Base-by-base conservation (phyloP, 2,888 invertebrate genomes). In the Philhelius pedissequus region DNA sequence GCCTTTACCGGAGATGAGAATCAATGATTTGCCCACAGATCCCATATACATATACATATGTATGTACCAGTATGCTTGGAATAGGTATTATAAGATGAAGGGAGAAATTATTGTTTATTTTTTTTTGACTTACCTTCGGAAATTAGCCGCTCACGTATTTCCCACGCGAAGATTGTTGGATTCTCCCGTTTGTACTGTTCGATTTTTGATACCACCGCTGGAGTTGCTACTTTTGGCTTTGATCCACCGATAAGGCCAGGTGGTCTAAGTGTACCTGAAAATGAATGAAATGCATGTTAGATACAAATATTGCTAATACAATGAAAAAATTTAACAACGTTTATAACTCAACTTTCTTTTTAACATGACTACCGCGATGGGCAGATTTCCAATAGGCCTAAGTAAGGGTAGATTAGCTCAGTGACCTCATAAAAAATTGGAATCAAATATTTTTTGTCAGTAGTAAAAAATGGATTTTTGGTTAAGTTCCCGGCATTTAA, bases 111-210 rank as follows among this genome's bases (percentile, higher is more conserved):
- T 84, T 76, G 75, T 79, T 62, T 43, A 20, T n/a, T 27, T 27
- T 52, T 52, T 52, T 20, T 18, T 77, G 58, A 11, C 92, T 94
- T 94, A 98, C 98, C 98, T 96, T 99, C 98, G 86, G 97, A 96
- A 89, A 99, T 97, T 86, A 99, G 95, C 91, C 98, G 94, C 92
- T 99, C 99, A 76, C 99, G 94, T 88, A 99, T 99, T 94, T 99
- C 99, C 99, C 99, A 99, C 56, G 99, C 99, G 92, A 99, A 99
- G 90, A 99, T 98, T 81, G 99, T 99, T 4, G 99, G 98, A 92
- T 99, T 99, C 92, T 99, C 98, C 88, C 98, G 93, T 93, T 99
- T 99, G 94, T 99, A 98, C 92, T 98, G 97, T 92, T 99, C 99
- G 90, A 99, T 99, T 93, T 98, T 99, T 86, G 97, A 96, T 82